A percentile compares a stretch with the other conserved stretches of the same genome.
phyloP scores from a whole-genome alignment of 2,797 vertebrate genomes.

The Netta rufina region DNA sequence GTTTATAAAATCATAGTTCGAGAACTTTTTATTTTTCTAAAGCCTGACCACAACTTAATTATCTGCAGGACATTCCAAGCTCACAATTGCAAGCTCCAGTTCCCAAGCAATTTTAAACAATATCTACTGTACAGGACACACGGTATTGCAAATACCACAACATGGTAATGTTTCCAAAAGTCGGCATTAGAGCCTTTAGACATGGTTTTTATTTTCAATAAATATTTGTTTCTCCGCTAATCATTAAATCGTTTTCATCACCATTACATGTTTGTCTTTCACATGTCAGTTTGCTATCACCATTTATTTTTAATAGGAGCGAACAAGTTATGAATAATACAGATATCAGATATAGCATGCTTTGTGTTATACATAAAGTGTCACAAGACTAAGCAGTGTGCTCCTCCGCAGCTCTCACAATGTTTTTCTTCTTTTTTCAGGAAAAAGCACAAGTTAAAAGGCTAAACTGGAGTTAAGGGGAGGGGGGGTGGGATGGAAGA shows the following conservation, averaged over 20 bases:
- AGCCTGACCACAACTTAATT: conserved; percentile 92
- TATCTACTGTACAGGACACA: conserved; percentile 85
- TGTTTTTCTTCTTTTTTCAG: neutral
- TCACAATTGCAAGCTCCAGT: conserved; percentile 89
- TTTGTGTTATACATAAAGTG: neutral
- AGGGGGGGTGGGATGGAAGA: neutral
- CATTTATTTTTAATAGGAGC: conserved; percentile 62
- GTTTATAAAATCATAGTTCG: conserved; percentile 98
- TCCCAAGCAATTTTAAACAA: conserved; percentile 87
- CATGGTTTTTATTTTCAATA: conserved; percentile 85
- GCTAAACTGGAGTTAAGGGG: neutral
- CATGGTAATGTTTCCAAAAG: conserved; percentile 72
- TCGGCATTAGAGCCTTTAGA: conserved; percentile 74
- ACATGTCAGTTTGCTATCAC: conserved; percentile 50
- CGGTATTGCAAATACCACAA: conserved; percentile 73
- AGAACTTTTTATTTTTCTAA: conserved; percentile 87
- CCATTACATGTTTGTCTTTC: conserved; percentile 63
- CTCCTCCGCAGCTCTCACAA: neutral
- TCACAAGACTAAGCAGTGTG: neutral
- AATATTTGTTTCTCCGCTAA: conserved; percentile 82
- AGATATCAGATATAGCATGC: neutral
- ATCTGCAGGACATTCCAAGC: conserved; percentile 92
- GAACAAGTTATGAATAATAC: conserved; percentile 36
- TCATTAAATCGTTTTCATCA: conserved; percentile 79
- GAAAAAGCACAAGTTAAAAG: neutral